Evolutionary conservation across 2,797 vertebrate genomes (phyloP).

Genomic region (Sebastes elongatus): DNA sequence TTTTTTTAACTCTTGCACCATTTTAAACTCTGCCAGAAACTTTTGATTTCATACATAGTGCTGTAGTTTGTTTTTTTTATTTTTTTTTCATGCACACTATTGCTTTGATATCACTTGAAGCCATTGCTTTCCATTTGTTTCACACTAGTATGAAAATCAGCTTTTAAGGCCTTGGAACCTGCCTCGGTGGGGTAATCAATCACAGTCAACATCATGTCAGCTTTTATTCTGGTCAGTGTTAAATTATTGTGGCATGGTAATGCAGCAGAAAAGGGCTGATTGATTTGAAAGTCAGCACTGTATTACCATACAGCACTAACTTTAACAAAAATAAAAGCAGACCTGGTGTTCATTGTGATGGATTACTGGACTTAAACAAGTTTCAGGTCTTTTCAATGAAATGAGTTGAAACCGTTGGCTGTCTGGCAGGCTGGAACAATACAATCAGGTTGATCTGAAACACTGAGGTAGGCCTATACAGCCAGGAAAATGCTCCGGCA

Average conservation of each 20-base stretch:
- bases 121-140: neutral
- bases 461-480: neutral
- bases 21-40: neutral
- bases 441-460: neutral
- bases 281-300: constrained; percentile 13
- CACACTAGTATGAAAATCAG: constrained; percentile 3
- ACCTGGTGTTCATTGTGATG: constrained; percentile 15
- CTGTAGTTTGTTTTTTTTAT: fast-evolving
- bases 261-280: constrained; percentile 26
- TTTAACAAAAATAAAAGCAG: constrained; percentile 13
- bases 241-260: constrained; percentile 16
- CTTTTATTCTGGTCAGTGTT: constrained; percentile 24
- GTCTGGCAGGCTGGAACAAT: neutral
- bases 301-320: constrained; percentile 1
- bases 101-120: neutral
- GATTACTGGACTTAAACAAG: constrained; percentile 6
- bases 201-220: constrained; percentile 17
- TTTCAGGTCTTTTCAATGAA: neutral
- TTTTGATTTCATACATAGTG: neutral
- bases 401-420: neutral
- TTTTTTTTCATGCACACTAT: neutral
- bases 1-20: neutral
- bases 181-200: constrained; percentile 18
- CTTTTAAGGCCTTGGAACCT: neutral
- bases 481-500: neutral